Conservation (phyloP, 2,888 invertebrate species). For the Ormyrus nitidulus region DNA sequence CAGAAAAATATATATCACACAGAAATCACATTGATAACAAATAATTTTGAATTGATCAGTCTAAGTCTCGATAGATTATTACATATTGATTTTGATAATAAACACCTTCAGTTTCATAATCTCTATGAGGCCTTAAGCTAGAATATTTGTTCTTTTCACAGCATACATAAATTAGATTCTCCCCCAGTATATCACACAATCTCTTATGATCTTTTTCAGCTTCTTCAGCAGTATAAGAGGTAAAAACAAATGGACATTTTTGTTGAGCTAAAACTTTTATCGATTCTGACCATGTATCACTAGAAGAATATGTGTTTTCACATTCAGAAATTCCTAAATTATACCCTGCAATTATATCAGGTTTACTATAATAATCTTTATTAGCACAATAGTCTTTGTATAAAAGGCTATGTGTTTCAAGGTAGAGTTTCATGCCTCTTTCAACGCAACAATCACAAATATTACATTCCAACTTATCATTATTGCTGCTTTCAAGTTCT, state of each 20-base stretch:
- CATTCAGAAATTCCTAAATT: conserved; percentile 68
- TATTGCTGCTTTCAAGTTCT: conserved; percentile 62
- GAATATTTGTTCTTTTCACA: conserved; percentile 65
- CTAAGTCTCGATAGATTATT: conserved; percentile 62
- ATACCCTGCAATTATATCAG: conserved; percentile 66
- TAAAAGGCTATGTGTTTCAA: conserved; percentile 56
- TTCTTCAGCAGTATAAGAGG: conserved; percentile 65
- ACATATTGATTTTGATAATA: conserved; percentile 69
- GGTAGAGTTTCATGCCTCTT: conserved; percentile 58
- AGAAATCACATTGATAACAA: conserved; percentile 40
- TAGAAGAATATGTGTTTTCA: conserved; percentile 59
- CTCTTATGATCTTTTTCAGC: conserved; percentile 63
- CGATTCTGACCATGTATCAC: conserved; percentile 65
- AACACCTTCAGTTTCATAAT: conserved; percentile 66
- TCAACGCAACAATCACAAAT: conserved; percentile 62
- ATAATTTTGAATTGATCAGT: conserved; percentile 32
- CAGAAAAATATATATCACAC: conserved; percentile 44
- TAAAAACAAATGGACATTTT: conserved; percentile 66
- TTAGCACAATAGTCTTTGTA: conserved; percentile 62
- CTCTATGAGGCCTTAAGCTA: conserved; percentile 67
- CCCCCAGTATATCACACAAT: conserved; percentile 60
- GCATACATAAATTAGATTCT: conserved; percentile 55
- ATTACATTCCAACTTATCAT: conserved; percentile 47
- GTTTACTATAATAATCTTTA: conserved; percentile 59
- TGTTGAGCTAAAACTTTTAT: conserved; percentile 61